Percentiles rank a stretch among this genome's conserved stretches.
These are phyloP conservation scores for Leucozona laternaria DNA, from an alignment of 2,888 invertebrate species.

Conservation along the genomic window DNA sequence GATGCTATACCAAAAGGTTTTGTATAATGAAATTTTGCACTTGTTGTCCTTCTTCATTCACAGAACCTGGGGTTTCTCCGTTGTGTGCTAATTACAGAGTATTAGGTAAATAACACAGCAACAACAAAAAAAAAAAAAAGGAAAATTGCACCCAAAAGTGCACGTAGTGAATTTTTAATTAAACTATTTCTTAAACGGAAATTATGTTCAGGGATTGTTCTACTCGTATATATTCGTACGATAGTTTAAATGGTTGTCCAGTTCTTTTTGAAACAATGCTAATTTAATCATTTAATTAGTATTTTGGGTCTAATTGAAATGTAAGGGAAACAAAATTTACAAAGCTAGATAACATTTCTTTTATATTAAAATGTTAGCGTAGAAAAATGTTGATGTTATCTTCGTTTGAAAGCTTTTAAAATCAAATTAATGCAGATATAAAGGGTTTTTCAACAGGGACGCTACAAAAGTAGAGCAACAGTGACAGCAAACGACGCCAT, in stretches of 20 bases:
- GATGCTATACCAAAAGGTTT: constrained; percentile 26
- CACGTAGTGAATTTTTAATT: constrained; percentile 75
- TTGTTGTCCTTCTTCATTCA: constrained; percentile 51
- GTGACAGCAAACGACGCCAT: too few species aligned
- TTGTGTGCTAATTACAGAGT: constrained; percentile 73
- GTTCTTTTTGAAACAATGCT: constrained; percentile 43
- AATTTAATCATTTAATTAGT: constrained; percentile 73
- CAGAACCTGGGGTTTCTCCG: constrained; percentile 42
- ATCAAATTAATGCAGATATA: neutral
- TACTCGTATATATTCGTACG: neutral
- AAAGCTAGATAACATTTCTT: neutral
- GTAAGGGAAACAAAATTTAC: constrained; percentile 19
- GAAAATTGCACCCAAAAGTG: constrained; percentile 35
- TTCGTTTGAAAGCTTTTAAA: neutral
- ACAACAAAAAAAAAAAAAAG: constrained; percentile 23
- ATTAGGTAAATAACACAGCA: constrained; percentile 38
- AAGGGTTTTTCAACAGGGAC: too few species aligned
- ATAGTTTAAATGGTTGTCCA: constrained; percentile 43
- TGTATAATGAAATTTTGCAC: constrained; percentile 70
- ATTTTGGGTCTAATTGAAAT: constrained; percentile 34
- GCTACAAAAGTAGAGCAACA: too few species aligned
- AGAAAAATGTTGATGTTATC: neutral
- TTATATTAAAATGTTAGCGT: neutral
- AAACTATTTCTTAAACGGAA: constrained; percentile 74
- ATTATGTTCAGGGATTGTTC: constrained; percentile 64